Evolutionary conservation across 1,140 invertebrate species (phyloP).

Genomic region (Brevipalpus yothersi): DNA sequence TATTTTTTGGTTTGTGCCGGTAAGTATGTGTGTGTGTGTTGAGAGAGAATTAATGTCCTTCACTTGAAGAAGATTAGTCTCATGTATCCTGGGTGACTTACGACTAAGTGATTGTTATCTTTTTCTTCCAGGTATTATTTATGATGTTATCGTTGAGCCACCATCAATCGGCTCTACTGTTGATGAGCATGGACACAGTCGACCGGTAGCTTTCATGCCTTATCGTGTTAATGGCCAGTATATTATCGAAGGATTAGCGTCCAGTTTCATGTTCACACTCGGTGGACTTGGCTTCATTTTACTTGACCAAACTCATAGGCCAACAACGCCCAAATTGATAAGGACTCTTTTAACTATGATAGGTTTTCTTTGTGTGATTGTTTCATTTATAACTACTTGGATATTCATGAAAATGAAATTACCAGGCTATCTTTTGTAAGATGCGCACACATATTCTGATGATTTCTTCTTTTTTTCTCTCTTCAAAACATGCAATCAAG

Average conservation of each 20-base stretch:
- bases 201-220: conserved; percentile 91
- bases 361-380: conserved; percentile 70
- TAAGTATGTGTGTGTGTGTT: conserved; percentile 29
- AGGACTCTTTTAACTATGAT: conserved; percentile 68
- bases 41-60: conserved; percentile 3
- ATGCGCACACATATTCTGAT: too few relatives aligned
- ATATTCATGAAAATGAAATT: conserved; percentile 98
- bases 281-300: conserved; percentile 91
- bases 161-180: conserved; percentile 90
- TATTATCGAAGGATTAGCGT: conserved; percentile 92
- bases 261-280: conserved; percentile 82
- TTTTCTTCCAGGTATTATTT: conserved; percentile 56
- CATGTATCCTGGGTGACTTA: neutral
- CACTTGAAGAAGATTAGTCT: neutral
- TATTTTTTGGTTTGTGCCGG: conserved; percentile 97
- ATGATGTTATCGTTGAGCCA: conserved; percentile 94
- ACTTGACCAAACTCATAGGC: conserved; percentile 74
- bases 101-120: conserved; percentile 8
- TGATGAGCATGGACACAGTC: conserved; percentile 80
- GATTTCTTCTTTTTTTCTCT: too few relatives aligned
- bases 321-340: conserved; percentile 72
- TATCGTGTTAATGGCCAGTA: conserved; percentile 95
- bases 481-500: too few relatives aligned
- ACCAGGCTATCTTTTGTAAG: conserved; percentile 23
- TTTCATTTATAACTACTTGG: conserved; percentile 88